Evolutionary conservation across 2,888 invertebrate genomes (phyloP).

Genomic region (Drosophila infuscata): DNA sequence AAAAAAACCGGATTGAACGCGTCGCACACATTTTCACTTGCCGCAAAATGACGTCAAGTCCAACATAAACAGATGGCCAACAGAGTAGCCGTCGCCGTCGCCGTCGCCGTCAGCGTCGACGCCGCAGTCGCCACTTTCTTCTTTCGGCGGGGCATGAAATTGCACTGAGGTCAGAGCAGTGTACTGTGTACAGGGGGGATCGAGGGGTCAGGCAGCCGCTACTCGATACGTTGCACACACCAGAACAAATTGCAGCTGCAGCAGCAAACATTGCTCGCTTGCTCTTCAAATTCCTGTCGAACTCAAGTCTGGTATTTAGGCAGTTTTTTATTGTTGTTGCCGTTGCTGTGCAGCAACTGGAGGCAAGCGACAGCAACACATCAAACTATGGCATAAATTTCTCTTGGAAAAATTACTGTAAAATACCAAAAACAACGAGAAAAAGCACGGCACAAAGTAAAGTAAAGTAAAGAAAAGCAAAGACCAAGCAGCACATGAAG

Average conservation of each 20-base stretch:
- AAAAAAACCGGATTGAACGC: constrained; percentile 70
- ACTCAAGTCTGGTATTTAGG: constrained; percentile 56
- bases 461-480: constrained; percentile 39
- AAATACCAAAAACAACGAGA: constrained; percentile 43
- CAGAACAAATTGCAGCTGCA: constrained; percentile 63
- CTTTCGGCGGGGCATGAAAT: constrained; percentile 55
- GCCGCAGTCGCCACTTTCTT: constrained; percentile 63
- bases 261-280: constrained; percentile 6
- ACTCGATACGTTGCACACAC: constrained; percentile 19
- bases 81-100: constrained; percentile 16
- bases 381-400: constrained; percentile 58
- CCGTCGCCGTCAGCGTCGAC: constrained; percentile 19
- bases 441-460: constrained; percentile 22
- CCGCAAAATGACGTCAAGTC: constrained; percentile 80
- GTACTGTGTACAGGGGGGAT: constrained; percentile 10
- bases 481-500: neutral
- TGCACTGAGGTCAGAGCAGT: constrained; percentile 56
- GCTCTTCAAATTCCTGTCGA: constrained; percentile 30
- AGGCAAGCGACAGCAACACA: constrained; percentile 33
- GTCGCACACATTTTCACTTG: constrained; percentile 77
- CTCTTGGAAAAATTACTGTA: constrained; percentile 55
- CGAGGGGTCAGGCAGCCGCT: constrained; percentile 55
- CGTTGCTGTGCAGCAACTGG: constrained; percentile 1
- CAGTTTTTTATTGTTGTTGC: constrained; percentile 30
- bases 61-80: constrained; percentile 68